These are phyloP conservation scores for Desmophyllum pertusum DNA, from an alignment of 92 coral and sea anemone genomes.

Conservation along the genomic window DNA sequence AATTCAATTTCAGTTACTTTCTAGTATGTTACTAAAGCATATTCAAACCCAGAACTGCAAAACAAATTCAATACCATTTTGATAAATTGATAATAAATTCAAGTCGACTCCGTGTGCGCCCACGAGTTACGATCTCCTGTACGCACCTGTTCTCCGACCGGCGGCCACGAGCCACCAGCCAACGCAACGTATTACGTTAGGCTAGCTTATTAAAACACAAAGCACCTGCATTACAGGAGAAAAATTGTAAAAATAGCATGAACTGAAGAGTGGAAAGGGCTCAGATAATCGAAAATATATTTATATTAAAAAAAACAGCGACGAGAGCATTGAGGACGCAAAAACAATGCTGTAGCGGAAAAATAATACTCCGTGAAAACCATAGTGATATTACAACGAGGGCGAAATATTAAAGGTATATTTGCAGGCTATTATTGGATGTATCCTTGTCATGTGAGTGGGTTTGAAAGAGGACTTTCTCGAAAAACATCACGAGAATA, in stretches of 20 bases:
- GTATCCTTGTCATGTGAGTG: neutral
- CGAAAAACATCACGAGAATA: neutral
- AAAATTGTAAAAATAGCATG: neutral
- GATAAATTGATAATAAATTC: conserved; percentile 27
- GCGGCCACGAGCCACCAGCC: neutral
- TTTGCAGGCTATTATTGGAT: neutral
- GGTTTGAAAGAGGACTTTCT: neutral
- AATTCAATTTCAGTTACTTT: neutral
- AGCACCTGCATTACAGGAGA: neutral
- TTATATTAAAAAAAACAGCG: neutral
- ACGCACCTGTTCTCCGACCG: conserved; percentile 9
- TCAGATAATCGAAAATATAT: neutral
- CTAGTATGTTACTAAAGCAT: neutral
- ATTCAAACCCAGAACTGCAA: neutral
- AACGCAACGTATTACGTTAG: neutral
- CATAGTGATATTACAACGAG: conserved; percentile 5
- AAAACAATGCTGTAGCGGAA: neutral
- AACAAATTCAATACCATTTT: neutral
- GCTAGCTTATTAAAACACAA: neutral
- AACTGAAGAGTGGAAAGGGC: neutral
- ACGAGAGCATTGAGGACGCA: neutral
- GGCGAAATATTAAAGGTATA: neutral
- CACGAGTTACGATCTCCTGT: conserved; percentile 25
- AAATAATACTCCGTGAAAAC: neutral
- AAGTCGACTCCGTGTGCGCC: conserved; percentile 35